Evolutionary conservation across 2,797 vertebrate genomes (phyloP).

Genomic region (Lacerta agilis): DNA sequence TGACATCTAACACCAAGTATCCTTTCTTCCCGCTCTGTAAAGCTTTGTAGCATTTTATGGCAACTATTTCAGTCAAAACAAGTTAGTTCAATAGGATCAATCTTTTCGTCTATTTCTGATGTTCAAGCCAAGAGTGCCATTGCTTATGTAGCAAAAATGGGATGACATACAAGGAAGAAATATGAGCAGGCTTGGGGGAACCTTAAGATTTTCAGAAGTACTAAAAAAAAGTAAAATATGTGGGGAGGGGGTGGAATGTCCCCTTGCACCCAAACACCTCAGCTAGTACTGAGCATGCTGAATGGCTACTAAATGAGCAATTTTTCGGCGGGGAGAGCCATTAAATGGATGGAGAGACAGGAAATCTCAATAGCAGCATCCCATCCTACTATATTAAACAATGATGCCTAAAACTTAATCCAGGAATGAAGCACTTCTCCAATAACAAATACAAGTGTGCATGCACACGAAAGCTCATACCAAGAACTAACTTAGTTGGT

Average conservation of each 20-base stretch:
- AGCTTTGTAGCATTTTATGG: neutral
- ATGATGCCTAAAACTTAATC: neutral
- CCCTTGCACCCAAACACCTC: neutral
- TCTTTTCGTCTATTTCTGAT: neutral
- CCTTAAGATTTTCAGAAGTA: neutral
- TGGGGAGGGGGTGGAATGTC: neutral
- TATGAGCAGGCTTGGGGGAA: neutral
- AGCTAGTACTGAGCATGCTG: neutral
- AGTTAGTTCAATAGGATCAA: neutral
- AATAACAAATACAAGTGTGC: neutral
- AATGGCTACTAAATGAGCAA: neutral
- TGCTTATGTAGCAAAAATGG: neutral
- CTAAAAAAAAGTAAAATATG: neutral
- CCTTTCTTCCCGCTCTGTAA: slow-evolving; percentile 3
- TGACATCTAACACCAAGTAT: slow-evolving; percentile 12
- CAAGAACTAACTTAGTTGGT: too few species aligned
- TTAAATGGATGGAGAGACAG: neutral
- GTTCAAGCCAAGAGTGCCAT: neutral
- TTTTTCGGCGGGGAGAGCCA: neutral
- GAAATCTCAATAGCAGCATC: neutral
- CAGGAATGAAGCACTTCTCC: neutral
- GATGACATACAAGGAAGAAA: neutral
- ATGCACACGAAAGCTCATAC: too few species aligned
- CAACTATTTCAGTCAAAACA: neutral
- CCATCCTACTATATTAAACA: neutral